Conservation (phyloP, 2,113 vertebrate species). For the Macrotis lagotis region DNA sequence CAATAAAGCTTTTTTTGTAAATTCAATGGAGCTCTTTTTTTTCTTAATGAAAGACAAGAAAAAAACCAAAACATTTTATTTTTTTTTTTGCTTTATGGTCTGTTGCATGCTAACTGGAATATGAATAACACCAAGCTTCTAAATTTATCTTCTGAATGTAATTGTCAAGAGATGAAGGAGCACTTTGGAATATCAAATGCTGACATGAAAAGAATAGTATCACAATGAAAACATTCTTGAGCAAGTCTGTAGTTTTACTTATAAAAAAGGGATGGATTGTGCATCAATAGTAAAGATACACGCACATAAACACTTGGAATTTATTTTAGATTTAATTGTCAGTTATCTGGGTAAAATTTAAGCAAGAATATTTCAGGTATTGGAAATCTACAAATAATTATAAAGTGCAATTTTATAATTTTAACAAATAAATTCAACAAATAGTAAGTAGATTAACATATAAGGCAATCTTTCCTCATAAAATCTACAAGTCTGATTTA, state of each 20-base stretch:
- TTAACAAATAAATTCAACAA: not conserved
- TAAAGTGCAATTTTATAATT: not conserved
- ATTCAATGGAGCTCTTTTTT: not conserved
- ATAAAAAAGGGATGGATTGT: not conserved
- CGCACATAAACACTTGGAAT: not conserved
- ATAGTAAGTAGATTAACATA: not conserved
- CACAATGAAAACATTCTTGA: not conserved
- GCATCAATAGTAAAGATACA: not conserved
- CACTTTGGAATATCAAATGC: not conserved
- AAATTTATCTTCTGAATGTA: not conserved
- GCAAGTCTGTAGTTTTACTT: not conserved
- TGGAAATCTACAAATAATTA: not conserved
- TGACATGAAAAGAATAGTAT: not conserved
- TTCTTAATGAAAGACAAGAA: not conserved
- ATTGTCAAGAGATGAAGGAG: not conserved
- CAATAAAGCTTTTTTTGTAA: not conserved
- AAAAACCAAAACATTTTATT: too few species aligned
- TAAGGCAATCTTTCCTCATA: not conserved
- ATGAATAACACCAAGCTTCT: not conserved
- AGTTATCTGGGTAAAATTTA: not conserved
- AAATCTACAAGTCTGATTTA: not conserved
- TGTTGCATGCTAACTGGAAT: not conserved
- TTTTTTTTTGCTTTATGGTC: not conserved
- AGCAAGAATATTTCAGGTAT: not conserved
- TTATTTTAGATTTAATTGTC: not conserved